A percentile compares a stretch with the other conserved stretches of the same genome.
Evolutionary conservation across 2,113 vertebrate species (phyloP).

Genomic region (Miniopterus natalensis): DNA sequence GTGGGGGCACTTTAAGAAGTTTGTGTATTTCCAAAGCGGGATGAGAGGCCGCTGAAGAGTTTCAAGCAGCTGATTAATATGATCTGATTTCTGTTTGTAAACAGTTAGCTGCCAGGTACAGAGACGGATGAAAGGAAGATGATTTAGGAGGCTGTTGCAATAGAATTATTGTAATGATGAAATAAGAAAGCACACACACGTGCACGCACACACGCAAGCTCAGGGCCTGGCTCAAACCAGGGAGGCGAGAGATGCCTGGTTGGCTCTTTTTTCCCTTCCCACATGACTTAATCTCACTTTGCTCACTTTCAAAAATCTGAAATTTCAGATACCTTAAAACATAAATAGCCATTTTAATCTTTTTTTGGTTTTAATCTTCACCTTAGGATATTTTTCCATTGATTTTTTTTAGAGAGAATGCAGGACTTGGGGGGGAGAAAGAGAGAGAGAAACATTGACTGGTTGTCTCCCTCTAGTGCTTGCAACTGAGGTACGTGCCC

Average conservation of each 20-base stretch:
- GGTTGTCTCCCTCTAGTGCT: too few species aligned
- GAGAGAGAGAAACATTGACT: too few species aligned
- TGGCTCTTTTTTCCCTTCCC: neutral
- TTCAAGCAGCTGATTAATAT: neutral
- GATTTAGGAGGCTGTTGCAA: neutral
- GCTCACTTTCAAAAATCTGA: neutral
- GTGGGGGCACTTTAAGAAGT: neutral
- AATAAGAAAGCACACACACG: neutral
- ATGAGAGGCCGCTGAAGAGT: neutral
- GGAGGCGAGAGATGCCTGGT: neutral
- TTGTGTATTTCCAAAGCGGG: neutral
- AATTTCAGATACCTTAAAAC: neutral
- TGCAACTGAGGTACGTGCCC: too few species aligned
- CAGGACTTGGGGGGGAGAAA: too few species aligned
- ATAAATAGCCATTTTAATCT: neutral
- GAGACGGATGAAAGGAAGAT: neutral
- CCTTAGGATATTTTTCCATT: too few species aligned
- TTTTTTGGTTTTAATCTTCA: too few species aligned
- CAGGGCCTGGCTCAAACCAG: neutral
- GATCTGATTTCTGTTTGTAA: constrained; percentile 3
- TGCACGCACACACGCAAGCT: neutral
- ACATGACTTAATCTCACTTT: constrained; percentile 9
- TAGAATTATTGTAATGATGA: neutral
- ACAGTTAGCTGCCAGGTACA: neutral
- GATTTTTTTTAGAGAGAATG: too few species aligned